phyloP scores from a whole-genome alignment of 1,140 invertebrate species.

The Papilio polyxenes region DNA sequence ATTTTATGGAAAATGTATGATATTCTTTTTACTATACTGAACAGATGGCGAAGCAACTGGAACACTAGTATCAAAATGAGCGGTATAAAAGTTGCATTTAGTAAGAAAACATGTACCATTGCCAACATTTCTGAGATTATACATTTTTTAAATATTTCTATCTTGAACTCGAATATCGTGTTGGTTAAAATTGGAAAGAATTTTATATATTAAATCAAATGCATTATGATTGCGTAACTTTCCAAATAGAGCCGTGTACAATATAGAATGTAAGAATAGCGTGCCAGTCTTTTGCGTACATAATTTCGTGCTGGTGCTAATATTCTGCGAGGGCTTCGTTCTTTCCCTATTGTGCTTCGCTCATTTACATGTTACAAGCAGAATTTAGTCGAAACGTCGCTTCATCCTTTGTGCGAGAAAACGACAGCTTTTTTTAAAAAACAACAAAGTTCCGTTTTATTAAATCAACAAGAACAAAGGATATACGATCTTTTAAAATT shows the following conservation, averaged over 20 bases:
- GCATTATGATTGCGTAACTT: neutral
- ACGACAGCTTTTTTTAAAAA: neutral
- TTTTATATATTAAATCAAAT: neutral
- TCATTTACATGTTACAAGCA: conserved; percentile 27
- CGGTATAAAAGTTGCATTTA: neutral
- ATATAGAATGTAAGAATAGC: neutral
- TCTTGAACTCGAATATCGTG: neutral
- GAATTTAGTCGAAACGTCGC: conserved; percentile 17
- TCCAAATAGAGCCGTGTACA: neutral
- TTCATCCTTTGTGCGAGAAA: conserved; percentile 5
- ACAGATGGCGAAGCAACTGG: neutral
- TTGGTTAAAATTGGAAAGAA: neutral
- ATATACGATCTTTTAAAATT: neutral
- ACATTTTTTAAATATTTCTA: neutral
- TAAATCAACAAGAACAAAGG: neutral
- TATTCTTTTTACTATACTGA: neutral
- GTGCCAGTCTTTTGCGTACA: conserved; percentile 7
- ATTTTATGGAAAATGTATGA: neutral
- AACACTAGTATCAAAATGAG: neutral
- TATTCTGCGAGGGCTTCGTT: conserved; percentile 12
- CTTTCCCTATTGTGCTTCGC: conserved; percentile 14
- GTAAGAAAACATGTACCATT: neutral
- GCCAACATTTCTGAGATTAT: neutral
- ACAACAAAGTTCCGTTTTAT: neutral
- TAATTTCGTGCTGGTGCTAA: conserved; percentile 9